These are phyloP conservation scores for Heteropelma amictum DNA, from an alignment of 2,888 invertebrate species.

Conservation along the genomic window DNA sequence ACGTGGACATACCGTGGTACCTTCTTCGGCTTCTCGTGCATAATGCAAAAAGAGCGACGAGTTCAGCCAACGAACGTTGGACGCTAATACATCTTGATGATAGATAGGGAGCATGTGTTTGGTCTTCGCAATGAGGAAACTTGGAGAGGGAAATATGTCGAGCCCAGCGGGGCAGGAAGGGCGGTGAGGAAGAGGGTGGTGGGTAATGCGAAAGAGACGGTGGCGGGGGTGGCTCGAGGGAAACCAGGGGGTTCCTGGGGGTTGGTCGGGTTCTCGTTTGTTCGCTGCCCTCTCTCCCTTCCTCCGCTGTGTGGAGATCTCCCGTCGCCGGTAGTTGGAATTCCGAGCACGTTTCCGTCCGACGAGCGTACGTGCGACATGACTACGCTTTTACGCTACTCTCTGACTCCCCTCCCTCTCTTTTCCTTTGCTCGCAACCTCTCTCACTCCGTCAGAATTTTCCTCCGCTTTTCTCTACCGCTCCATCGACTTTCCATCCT, in stretches of 20 bases:
- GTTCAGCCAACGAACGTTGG: constrained; percentile 75
- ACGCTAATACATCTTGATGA: constrained; percentile 78
- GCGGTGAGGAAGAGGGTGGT: constrained; percentile 28
- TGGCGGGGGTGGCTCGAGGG: constrained; percentile 62
- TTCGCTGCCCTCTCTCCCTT: not conserved
- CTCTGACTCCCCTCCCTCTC: constrained; percentile 62
- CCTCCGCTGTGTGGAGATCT: constrained; percentile 37
- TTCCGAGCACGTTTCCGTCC: constrained; percentile 76
- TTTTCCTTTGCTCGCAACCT: constrained; percentile 27
- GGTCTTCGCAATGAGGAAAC: constrained; percentile 74
- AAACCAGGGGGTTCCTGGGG: constrained; percentile 45
- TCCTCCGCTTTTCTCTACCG: constrained; percentile 50
- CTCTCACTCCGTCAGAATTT: constrained; percentile 47
- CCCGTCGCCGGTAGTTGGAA: constrained; percentile 62
- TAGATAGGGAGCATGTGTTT: constrained; percentile 77
- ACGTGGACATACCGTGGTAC: constrained; percentile 30
- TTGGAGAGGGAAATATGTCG: constrained; percentile 63
- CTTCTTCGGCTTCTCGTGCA: constrained; percentile 67
- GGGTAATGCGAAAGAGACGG: constrained; percentile 40
- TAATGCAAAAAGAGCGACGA: constrained; percentile 75
- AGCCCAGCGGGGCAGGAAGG: constrained; percentile 50
- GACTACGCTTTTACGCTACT: constrained; percentile 77
- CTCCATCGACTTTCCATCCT: constrained; percentile 63
- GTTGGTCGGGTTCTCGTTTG: constrained; percentile 49
- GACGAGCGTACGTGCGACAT: constrained; percentile 78